Conservation (phyloP, 2,113 vertebrate genomes). For the Probosciger aterrimus region DNA sequence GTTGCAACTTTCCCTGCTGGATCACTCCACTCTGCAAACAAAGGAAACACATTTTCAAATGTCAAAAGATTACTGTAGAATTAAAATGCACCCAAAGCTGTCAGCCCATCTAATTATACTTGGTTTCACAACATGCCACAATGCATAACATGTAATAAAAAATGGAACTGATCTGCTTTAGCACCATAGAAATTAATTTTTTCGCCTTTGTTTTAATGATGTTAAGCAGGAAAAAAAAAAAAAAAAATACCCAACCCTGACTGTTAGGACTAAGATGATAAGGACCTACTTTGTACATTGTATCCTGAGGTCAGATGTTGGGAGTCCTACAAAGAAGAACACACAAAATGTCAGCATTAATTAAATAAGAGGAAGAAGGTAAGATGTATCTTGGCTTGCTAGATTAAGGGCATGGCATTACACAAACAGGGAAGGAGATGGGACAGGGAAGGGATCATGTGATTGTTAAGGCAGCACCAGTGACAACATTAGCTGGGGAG, state of each 20-base stretch:
- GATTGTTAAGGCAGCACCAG: not conserved
- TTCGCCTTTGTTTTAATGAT: conserved; percentile 46
- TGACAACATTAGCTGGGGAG: not conserved
- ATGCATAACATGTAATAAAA: conserved; percentile 47
- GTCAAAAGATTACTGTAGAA: conserved; percentile 62
- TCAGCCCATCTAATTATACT: conserved; percentile 53
- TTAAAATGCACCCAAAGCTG: conserved; percentile 52
- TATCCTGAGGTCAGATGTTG: conserved; percentile 92
- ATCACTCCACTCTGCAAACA: conserved; percentile 89
- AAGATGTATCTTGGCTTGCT: not conserved
- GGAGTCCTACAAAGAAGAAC: conserved; percentile 83
- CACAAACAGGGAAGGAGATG: not conserved
- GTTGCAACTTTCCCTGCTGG: conserved; percentile 85
- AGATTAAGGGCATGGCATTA: not conserved
- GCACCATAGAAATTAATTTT: conserved; percentile 43
- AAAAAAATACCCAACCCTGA: not conserved
- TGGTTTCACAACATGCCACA: conserved; percentile 56
- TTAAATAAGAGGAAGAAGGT: conserved; percentile 47
- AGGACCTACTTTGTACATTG: conserved; percentile 90
- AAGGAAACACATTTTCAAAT: conserved; percentile 66
- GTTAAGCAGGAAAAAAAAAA: not conserved
- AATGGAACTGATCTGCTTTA: conserved; percentile 31
- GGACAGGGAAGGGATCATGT: not conserved
- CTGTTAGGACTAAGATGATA: conserved; percentile 35
- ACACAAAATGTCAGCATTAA: conserved; percentile 64